A percentile compares a stretch with the other conserved stretches of the same genome.
These are phyloP conservation scores for Diabrotica virgifera DNA, from an alignment of 1,140 invertebrate genomes.

Conservation along the genomic window DNA sequence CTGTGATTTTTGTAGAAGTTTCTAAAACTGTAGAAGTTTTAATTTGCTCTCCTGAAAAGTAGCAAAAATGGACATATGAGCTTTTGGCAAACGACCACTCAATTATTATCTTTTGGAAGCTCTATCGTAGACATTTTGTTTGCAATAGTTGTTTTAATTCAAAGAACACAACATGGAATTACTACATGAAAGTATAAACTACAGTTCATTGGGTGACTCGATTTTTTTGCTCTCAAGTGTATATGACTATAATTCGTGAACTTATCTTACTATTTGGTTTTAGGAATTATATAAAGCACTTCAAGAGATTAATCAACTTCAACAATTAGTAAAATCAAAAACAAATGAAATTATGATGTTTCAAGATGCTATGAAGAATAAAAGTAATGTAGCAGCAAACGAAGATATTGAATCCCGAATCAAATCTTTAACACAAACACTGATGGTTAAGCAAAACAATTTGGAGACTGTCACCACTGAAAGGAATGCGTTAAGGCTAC, in stretches of 20 bases:
- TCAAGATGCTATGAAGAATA: slow-evolving; percentile 26
- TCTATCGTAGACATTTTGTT: no score
- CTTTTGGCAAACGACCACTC: no score
- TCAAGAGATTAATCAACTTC: slow-evolving; percentile 50
- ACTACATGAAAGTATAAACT: no score
- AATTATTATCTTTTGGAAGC: no score
- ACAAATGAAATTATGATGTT: slow-evolving; percentile 31
- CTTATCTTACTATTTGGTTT: slow-evolving; percentile 23
- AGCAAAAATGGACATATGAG: no score
- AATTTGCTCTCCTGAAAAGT: no score
- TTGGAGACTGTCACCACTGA: slow-evolving; percentile 76
- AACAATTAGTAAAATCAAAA: slow-evolving; percentile 37
- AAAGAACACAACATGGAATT: no score
- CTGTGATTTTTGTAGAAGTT: no score
- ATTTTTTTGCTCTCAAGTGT: no score
- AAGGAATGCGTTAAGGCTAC: slow-evolving; percentile 73
- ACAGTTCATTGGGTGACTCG: no score
- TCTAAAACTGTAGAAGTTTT: no score
- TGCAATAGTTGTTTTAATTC: no score
- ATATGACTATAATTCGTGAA: not conserved
- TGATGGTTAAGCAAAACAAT: slow-evolving; percentile 77
- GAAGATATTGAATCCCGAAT: slow-evolving; percentile 66
- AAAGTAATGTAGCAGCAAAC: slow-evolving; percentile 24
- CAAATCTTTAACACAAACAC: slow-evolving; percentile 69
- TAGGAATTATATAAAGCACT: slow-evolving; percentile 57